Evolutionary conservation across 2,797 vertebrate species (phyloP).

Genomic region (Lepilemur ruficaudatus): DNA sequence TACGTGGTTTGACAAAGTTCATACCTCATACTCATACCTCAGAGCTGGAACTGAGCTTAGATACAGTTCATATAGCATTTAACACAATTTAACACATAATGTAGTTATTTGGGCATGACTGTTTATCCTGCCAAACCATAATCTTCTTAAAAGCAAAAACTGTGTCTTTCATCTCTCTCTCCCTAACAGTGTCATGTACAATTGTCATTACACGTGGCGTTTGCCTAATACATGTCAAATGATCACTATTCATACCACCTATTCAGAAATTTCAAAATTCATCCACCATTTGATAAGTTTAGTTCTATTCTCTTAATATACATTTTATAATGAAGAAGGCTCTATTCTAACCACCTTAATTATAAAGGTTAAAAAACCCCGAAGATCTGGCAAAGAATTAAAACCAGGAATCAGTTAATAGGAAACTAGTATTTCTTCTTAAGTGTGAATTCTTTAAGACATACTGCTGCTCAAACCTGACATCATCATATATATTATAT

Average conservation of each 20-base stretch:
- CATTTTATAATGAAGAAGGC: not conserved
- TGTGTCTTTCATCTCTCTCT: not conserved
- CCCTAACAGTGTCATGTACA: not conserved
- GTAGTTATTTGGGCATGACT: not conserved
- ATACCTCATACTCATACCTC: not conserved
- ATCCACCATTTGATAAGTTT: not conserved
- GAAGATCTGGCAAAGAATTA: constrained; percentile 55
- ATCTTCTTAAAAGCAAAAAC: constrained; percentile 5
- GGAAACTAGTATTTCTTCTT: constrained; percentile 41
- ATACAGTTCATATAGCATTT: not conserved
- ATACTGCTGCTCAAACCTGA: not conserved
- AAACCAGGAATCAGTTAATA: constrained; percentile 27
- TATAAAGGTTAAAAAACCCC: not conserved
- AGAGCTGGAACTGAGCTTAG: not conserved
- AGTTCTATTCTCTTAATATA: not conserved
- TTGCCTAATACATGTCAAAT: constrained; percentile 6
- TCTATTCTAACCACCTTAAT: constrained; percentile 18
- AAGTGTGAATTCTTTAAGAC: constrained; percentile 9
- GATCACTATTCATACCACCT: not conserved
- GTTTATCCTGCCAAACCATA: not conserved
- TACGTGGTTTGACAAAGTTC: not conserved
- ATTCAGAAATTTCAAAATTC: constrained; percentile 26
- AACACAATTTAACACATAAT: not conserved
- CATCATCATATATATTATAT: not conserved
- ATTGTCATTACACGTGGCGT: not conserved